Evolutionary conservation across 2,888 invertebrate genomes (phyloP).

Genomic region (Sphaerophoria taeniata): DNA sequence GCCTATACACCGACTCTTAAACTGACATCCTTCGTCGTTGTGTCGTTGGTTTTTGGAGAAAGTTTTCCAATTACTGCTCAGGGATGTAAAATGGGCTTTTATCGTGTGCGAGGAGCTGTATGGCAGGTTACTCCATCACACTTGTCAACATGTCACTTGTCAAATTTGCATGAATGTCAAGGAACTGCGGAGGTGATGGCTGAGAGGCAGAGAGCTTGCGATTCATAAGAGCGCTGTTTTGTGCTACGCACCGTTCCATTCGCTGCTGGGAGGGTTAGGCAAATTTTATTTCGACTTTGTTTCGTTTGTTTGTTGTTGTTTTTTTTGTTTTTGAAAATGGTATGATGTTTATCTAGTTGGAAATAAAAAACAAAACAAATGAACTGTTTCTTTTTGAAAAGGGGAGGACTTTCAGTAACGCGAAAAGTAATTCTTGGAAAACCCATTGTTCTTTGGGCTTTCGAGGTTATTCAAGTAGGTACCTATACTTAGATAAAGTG

Average conservation of each 20-base stretch:
- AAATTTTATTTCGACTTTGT: constrained; percentile 15
- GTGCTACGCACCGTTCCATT: constrained; percentile 49
- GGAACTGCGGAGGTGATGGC: constrained; percentile 56
- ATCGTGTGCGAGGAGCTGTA: constrained; percentile 69
- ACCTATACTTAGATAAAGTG: too few species aligned
- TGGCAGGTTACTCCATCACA: constrained; percentile 78
- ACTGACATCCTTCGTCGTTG: too few species aligned
- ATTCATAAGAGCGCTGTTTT: constrained; percentile 47
- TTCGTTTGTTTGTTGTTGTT: constrained; percentile 8
- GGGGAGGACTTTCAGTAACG: too few species aligned
- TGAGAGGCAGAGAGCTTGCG: not conserved
- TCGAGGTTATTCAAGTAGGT: too few species aligned
- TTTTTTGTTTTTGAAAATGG: constrained; percentile 20
- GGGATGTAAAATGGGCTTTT: constrained; percentile 74
- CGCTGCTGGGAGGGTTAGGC: not conserved
- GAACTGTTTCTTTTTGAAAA: not conserved
- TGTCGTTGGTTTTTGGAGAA: constrained; percentile 49
- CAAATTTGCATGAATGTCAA: constrained; percentile 78
- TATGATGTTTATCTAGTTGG: constrained; percentile 37
- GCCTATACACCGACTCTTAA: constrained; percentile 50
- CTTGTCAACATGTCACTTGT: constrained; percentile 81
- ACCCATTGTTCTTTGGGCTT: too few species aligned
- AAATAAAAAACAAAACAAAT: not conserved
- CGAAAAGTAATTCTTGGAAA: too few species aligned
- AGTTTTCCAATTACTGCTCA: constrained; percentile 76